Base-by-base conservation (phyloP, 2,113 vertebrate genomes). In the Rynchops niger region DNA sequence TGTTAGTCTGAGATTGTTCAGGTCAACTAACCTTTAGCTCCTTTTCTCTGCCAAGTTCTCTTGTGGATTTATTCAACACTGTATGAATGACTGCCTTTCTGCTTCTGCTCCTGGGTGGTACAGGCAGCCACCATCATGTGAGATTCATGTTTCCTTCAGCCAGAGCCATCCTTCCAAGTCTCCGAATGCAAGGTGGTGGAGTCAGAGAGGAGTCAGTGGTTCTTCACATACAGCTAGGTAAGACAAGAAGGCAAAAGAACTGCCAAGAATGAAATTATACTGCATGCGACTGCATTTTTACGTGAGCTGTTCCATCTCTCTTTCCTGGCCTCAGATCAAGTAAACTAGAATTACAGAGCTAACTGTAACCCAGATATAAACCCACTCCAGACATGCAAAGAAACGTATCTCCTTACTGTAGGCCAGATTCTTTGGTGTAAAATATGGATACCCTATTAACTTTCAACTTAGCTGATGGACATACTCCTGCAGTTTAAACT, bases 231-330 rank as follows among this genome's bases (percentile, higher is more conserved):
- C 52, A 94, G n/a, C 82, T 71, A 81, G 59, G 76, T 72, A 95
- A 92, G 80, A 67, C 52, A 88, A 83, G 43, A 61, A 62, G 65
- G 69, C 43, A 78, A 63, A 91, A 87, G 53, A 88, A 66, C 77
- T 69, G 80, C 47, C 52, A 84, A 71, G 52, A 78, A 78, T 53
- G 7, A 97, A 97, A 93, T 82, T 95, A 86, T 78, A 88, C 11
- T 56, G 23, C 52, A n/a, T 65, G 55, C 93, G 53, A 69, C 4
- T 49, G 40, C 30, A 42, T 95, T 93, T 95, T 94, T 81, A 63
- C 17, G 36, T 36, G 43, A 96, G 36, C 50, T 78, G 77, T 56
- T 94, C 38, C 61, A 63, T 52, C 55, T 88, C 94, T 86, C 80
- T 86, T 85, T 81, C 36, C 34, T 91, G 77, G 86, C 88, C 15